Conservation (phyloP, 2,113 vertebrate genomes). For the Halichoerus grypus region DNA sequence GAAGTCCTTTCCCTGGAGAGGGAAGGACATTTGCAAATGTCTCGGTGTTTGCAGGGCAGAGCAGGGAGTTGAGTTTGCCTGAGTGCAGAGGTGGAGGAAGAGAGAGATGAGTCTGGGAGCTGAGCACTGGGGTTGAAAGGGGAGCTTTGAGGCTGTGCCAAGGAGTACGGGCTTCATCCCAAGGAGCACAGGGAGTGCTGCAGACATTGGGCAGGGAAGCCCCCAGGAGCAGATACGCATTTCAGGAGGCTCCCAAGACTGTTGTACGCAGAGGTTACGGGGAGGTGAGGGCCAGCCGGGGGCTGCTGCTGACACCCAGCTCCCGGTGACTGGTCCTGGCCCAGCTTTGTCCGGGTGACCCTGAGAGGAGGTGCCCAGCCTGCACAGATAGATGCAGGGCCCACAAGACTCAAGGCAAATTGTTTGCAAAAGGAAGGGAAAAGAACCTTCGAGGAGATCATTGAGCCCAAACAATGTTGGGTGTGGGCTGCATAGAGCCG, state of each 20-base stretch:
- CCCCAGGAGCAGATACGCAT: not conserved
- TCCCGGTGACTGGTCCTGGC: not conserved
- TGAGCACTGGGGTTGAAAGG: not conserved
- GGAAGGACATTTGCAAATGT: accelerated
- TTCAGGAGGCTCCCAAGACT: not conserved
- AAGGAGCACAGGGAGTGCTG: not conserved
- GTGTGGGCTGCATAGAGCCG: not conserved
- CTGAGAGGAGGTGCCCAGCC: not conserved
- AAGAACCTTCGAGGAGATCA: too few relatives aligned
- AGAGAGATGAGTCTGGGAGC: not conserved
- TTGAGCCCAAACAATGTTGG: not conserved
- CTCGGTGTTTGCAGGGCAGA: accelerated
- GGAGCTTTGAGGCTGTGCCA: not conserved
- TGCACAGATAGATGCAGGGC: not conserved
- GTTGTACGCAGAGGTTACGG: not conserved
- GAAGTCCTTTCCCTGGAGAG: not conserved
- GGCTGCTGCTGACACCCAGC: not conserved
- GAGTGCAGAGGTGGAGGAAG: not conserved
- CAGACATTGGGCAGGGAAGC: not conserved
- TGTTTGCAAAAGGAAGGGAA: not conserved
- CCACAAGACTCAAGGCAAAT: not conserved
- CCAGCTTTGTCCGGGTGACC: not conserved
- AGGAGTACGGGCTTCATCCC: not conserved
- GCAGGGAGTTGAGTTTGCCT: not conserved
- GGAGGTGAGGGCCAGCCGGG: not conserved